Evolutionary conservation across 2,888 invertebrate species (phyloP).

Genomic region (Lasius platythorax): DNA sequence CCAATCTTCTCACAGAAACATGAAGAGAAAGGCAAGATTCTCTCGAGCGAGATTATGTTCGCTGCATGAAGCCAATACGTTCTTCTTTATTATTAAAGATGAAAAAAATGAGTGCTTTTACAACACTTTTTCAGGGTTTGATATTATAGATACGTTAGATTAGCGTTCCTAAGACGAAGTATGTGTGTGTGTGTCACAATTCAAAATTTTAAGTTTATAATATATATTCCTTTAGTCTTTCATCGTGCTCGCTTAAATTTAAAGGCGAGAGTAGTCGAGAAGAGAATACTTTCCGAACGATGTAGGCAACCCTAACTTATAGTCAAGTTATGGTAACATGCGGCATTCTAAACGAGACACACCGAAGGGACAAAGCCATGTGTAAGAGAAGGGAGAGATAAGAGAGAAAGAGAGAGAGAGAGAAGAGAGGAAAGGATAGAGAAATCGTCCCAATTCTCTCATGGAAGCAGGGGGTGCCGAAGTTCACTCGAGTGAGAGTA

Average conservation of each 20-base stretch:
- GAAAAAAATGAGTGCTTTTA: slow-evolving; percentile 1
- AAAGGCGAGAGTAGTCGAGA: slow-evolving; percentile 38
- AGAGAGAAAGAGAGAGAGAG: background rate
- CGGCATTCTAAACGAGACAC: slow-evolving; percentile 54
- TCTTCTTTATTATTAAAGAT: slow-evolving; percentile 15
- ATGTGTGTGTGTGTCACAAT: background rate
- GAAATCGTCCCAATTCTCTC: slow-evolving; percentile 71
- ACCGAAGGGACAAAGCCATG: slow-evolving; percentile 32
- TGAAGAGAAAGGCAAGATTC: background rate
- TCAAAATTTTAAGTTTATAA: slow-evolving; percentile 9
- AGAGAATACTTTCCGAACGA: slow-evolving; percentile 40
- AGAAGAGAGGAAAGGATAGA: slow-evolving; percentile 21
- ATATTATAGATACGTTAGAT: slow-evolving; percentile 12
- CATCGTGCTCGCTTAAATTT: slow-evolving; percentile 43
- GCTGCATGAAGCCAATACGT: slow-evolving; percentile 6
- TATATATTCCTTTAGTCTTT: slow-evolving; percentile 37
- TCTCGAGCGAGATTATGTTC: slow-evolving; percentile 26
- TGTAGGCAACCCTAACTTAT: slow-evolving; percentile 31
- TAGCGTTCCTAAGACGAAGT: background rate
- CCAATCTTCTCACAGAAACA: slow-evolving; percentile 23
- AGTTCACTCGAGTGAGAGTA: slow-evolving; percentile 84
- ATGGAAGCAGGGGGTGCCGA: slow-evolving; percentile 77
- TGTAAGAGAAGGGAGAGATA: slow-evolving; percentile 3
- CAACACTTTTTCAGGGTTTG: background rate
- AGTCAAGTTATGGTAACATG: slow-evolving; percentile 34